These are phyloP conservation scores for Amazona vittata DNA, from an alignment of 2,113 vertebrate genomes.

Conservation along the genomic window DNA sequence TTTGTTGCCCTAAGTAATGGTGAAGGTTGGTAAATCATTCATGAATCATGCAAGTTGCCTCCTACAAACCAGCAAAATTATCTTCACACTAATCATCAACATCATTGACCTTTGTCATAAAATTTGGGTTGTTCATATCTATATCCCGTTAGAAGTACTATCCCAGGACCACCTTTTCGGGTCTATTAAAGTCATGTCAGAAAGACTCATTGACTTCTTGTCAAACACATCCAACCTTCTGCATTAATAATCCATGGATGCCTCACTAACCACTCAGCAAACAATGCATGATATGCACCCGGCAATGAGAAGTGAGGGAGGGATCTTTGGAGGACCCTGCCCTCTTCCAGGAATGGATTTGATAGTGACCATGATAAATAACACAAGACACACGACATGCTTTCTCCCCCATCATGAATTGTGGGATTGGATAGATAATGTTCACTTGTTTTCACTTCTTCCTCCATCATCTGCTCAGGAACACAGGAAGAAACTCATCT, in stretches of 20 bases:
- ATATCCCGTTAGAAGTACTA: conserved; percentile 71
- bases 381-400: background rate
- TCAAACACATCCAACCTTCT: conserved; percentile 71
- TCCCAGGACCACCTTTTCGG: conserved; percentile 71
- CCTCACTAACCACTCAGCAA: conserved; percentile 65
- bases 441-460: background rate
- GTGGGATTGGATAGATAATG: background rate
- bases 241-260: conserved; percentile 61
- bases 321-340: background rate
- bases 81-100: conserved; percentile 70
- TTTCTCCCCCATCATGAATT: background rate
- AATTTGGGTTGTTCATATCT: conserved; percentile 71
- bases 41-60: conserved; percentile 70
- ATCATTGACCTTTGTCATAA: conserved; percentile 79
- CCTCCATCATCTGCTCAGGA: background rate
- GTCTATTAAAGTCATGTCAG: conserved; percentile 76
- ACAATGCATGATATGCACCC: conserved; percentile 32
- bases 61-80: conserved; percentile 73
- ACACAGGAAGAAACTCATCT: background rate
- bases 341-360: background rate
- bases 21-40: background rate
- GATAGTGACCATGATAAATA: conserved; percentile 28
- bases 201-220: conserved; percentile 79
- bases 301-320: background rate
- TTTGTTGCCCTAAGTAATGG: background rate